Evolutionary conservation across 2,113 vertebrate genomes (phyloP).

Genomic region (Bufo bufo): DNA sequence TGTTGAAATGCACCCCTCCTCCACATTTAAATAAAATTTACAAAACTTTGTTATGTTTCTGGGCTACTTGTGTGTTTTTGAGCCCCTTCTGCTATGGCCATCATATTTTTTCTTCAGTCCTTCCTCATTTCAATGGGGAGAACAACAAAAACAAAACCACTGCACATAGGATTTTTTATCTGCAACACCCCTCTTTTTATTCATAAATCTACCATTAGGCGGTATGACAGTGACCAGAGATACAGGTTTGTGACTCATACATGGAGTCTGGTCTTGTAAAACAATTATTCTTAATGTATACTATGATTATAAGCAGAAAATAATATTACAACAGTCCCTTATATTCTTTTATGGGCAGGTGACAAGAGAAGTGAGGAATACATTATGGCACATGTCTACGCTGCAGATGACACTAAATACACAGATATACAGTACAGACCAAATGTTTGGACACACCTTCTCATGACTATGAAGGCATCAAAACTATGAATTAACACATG

Average conservation of each 20-base stretch:
- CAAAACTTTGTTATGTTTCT: too few relatives aligned
- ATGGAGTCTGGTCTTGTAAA: not conserved
- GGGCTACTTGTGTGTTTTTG: too few relatives aligned
- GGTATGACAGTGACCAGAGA: not conserved
- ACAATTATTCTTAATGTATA: not conserved
- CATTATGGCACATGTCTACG: not conserved
- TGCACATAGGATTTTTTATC: not conserved
- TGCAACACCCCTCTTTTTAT: not conserved
- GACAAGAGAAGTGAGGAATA: not conserved
- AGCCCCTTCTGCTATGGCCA: too few relatives aligned
- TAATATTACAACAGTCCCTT: not conserved
- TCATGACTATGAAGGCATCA: too few relatives aligned
- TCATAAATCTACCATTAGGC: not conserved
- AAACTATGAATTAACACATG: too few relatives aligned
- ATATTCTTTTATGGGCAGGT: not conserved
- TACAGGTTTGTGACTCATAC: not conserved
- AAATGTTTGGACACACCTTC: too few relatives aligned
- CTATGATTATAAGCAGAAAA: not conserved
- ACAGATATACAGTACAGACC: not conserved
- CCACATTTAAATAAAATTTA: too few relatives aligned
- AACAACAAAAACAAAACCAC: not conserved
- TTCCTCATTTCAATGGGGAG: not conserved
- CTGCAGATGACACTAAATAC: not conserved
- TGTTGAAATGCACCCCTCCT: too few relatives aligned
- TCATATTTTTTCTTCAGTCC: too few relatives aligned